phyloP scores from a whole-genome alignment of 37 sponge, comb jelly and placozoan genomes.

The Dysidea cf. avara region DNA sequence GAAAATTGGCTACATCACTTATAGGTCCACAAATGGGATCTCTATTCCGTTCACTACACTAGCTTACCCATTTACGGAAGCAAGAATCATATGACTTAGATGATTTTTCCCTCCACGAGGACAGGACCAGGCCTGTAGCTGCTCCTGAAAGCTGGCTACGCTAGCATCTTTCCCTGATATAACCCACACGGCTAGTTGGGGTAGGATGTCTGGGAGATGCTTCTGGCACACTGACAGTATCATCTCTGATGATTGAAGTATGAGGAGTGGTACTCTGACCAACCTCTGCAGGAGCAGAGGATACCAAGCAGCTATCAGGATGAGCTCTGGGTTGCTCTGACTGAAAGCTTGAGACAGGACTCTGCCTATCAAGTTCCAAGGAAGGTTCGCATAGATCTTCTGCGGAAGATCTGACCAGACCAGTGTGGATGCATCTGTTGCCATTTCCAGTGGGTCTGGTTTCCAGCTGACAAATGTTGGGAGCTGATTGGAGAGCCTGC shows the following conservation, averaged over 20 bases:
- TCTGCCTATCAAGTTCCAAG: neutral
- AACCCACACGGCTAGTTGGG: conserved; percentile 24
- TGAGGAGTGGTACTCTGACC: too few species aligned
- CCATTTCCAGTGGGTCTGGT: conserved; percentile 17
- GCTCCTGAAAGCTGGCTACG: conserved; percentile 1
- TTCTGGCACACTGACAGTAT: conserved; percentile 5
- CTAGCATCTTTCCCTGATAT: neutral
- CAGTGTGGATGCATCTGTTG: conserved; percentile 13
- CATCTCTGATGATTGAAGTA: too few species aligned
- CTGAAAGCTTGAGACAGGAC: neutral
- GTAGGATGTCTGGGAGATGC: conserved; percentile 7
- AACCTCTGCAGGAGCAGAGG: conserved; percentile 20
- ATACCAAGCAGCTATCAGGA: conserved; percentile 24
- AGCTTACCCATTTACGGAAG: conserved; percentile 7
- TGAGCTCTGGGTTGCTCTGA: neutral
- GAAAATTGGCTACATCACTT: conserved; percentile 17
- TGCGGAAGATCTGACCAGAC: neutral
- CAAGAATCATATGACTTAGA: conserved; percentile 14
- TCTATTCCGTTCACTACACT: too few species aligned
- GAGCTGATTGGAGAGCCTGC: too few species aligned
- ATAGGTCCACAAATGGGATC: too few species aligned
- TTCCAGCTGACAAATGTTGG: too few species aligned
- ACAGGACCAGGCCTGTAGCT: neutral
- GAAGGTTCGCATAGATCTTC: conserved; percentile 18
- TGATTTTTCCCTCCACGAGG: neutral